Evolutionary conservation across 2,797 vertebrate genomes (phyloP), one percentile per base, ranked within the genome.

Genomic region (Macropus fuliginosus): DNA sequence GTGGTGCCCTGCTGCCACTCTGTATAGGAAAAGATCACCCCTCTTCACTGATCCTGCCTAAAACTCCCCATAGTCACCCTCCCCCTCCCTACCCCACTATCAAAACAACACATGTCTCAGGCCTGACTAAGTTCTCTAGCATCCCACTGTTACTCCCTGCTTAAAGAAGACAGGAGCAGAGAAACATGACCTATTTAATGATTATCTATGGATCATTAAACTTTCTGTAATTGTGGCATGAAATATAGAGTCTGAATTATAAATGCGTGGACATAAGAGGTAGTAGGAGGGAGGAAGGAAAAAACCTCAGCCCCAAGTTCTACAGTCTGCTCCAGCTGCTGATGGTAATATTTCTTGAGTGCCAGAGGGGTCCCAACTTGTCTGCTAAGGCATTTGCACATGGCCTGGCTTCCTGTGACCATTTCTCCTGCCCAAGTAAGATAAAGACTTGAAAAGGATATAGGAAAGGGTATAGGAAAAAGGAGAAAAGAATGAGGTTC

Each of bases 171-270:
- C 56, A 97, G 95, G 96, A 96, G 96, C 29, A 96, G 97, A 81
- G 40, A 98, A 95, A 50, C 97, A 96, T 0, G 46, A 94, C 91
- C 96, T 91, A 54, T 96, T 56, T 97, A 97, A 98, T 98, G 97
- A 94, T 96, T 97, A 97, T 92, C 95, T 97, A 98, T 98, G 97
- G 95, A 91, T 96, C 95, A 95, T 97, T 98, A 98, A 98, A 97
- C 94, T 90, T 40, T 5, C 96, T 97, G 92, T 91, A 92, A 95
- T 94, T 95, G 62, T 56, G 92, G 52, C 52, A 40, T 96, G 93
- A 97, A 98, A 96, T 97, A 93, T 56, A 94, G 87, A 96, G 94
- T 95, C 96, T 96, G 95, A 96, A 98, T 95, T 97, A 81, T 66
- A 97, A 97, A 74, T 56, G 91, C 54, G 54, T 95, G 62, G 18